A percentile compares a stretch with the other conserved stretches of the same genome.
phyloP scores from a whole-genome alignment of 1,140 invertebrate genomes.

The Ceratosolen solmsi region DNA sequence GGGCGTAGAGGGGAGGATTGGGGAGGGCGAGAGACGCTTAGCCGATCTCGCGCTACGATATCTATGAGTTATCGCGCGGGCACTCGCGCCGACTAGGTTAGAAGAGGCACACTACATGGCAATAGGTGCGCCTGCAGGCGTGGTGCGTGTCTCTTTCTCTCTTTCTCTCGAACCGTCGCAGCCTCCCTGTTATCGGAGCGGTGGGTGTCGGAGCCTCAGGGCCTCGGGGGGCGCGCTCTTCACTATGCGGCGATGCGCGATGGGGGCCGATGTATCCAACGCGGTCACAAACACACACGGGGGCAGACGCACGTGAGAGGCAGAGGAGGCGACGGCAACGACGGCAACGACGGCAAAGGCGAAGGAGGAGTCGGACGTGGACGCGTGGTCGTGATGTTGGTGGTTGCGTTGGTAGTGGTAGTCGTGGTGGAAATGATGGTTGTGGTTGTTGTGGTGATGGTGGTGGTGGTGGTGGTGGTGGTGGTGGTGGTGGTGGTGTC shows the following conservation, averaged over 20 bases:
- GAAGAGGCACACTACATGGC: constrained; percentile 1
- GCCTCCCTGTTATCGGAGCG: background rate
- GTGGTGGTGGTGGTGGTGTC: background rate
- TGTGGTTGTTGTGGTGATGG: no score
- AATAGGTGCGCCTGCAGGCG: background rate
- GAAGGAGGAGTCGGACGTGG: background rate
- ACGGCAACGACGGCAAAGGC: no score
- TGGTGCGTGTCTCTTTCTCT: background rate
- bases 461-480: no score
- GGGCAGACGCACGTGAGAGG: background rate
- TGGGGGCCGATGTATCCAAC: background rate
- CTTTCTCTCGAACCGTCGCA: background rate
- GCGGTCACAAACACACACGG: constrained; percentile 21
- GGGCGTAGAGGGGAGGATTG: no score
- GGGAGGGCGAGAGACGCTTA: background rate
- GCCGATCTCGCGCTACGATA: constrained; percentile 7
- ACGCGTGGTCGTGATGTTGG: background rate
- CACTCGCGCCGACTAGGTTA: constrained; percentile 16
- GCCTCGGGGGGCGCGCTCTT: no score
- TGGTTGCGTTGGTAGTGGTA: no score
- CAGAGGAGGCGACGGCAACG: background rate
- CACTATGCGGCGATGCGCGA: no score
- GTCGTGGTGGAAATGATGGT: no score
- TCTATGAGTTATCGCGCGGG: background rate
- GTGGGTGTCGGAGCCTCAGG: background rate